Conservation (phyloP, 2,797 vertebrate species). For the Tamandua tetradactyla region DNA sequence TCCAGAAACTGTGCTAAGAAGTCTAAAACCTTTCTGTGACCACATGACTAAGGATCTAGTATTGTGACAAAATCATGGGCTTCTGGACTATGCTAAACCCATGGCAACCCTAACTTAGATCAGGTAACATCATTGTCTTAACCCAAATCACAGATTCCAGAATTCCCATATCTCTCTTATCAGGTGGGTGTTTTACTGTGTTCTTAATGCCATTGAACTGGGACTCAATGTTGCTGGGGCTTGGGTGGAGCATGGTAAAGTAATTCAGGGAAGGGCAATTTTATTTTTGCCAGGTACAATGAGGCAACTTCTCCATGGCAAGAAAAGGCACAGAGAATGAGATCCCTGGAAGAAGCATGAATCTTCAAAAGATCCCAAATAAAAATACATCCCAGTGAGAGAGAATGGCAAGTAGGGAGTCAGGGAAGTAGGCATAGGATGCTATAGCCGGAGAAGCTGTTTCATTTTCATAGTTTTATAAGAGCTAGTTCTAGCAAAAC, state of each 20-base stretch:
- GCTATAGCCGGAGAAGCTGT: not conserved
- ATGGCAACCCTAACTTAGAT: not conserved
- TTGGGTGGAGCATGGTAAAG: slow-evolving; percentile 13
- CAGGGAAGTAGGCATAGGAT: not conserved
- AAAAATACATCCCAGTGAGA: not conserved
- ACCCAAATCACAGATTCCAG: slow-evolving; percentile 13
- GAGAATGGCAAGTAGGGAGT: not conserved
- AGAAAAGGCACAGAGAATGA: not conserved
- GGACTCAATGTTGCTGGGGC: not conserved
- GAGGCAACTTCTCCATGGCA: not conserved
- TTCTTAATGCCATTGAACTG: not conserved
- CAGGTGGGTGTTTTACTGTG: slow-evolving; percentile 23
- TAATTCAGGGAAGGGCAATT: not conserved
- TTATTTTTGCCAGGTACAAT: not conserved
- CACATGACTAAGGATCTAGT: not conserved
- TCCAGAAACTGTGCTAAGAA: slow-evolving; percentile 1
- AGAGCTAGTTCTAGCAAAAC: slow-evolving; percentile 53
- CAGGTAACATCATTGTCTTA: not conserved
- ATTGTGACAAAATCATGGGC: slow-evolving; percentile 3
- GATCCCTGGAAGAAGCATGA: not conserved
- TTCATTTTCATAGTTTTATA: slow-evolving; percentile 55
- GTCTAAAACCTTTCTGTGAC: not conserved
- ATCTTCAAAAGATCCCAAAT: not conserved
- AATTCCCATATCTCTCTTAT: slow-evolving; percentile 9
- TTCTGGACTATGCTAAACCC: slow-evolving; percentile 15